Evolutionary conservation across 2,888 invertebrate species (phyloP).

Genomic region (Sarcophaga variegata): DNA sequence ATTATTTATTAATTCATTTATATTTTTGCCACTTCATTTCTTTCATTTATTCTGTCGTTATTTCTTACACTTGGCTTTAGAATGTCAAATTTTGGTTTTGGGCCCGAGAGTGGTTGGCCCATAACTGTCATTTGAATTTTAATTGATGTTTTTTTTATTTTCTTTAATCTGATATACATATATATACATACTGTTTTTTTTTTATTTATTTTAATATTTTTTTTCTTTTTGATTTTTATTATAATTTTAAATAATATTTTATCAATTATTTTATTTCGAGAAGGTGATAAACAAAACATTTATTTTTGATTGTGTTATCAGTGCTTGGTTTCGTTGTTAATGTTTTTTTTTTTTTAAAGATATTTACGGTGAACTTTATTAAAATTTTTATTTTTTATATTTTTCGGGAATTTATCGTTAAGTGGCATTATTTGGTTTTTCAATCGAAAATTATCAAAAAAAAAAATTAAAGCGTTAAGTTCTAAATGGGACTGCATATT

Average conservation of each 20-base stretch:
- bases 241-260: constrained; percentile 2
- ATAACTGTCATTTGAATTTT: not conserved
- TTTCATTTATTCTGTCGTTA: too few relatives aligned
- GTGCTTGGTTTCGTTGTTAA: not conserved
- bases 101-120: not conserved
- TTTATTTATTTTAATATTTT: too few relatives aligned
- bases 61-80: not conserved
- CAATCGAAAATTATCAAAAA: not conserved
- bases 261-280: not conserved
- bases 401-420: not conserved
- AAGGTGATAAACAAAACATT: not conserved
- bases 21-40: too few relatives aligned
- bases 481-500: not conserved
- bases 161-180: too few relatives aligned
- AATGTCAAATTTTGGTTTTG: not conserved
- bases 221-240: not conserved
- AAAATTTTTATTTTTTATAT: not conserved
- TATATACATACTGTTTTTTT: too few relatives aligned
- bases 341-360: not conserved
- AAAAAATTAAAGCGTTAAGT: not conserved
- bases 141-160: not conserved
- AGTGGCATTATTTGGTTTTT: not conserved
- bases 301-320: not conserved
- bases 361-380: not conserved
- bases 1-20: too few relatives aligned